phyloP scores from a whole-genome alignment of 2,888 invertebrate species.

The Dascillus cervinus region DNA sequence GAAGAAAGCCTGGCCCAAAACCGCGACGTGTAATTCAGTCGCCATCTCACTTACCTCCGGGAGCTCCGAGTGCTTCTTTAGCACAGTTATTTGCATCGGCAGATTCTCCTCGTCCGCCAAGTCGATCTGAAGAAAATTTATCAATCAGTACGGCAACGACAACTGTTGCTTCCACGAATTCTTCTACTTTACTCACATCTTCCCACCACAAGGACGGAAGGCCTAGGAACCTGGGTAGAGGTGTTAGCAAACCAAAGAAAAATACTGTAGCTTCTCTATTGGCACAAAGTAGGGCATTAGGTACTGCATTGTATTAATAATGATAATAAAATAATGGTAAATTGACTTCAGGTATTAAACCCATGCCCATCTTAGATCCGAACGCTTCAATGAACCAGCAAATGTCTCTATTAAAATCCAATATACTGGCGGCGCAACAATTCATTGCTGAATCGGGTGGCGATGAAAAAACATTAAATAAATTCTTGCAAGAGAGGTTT shows the following conservation, averaged over 20 bases:
- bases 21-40: slow-evolving; percentile 53
- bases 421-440: slow-evolving; percentile 63
- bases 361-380: slow-evolving; percentile 54
- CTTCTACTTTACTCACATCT: slow-evolving; percentile 20
- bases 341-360: slow-evolving; percentile 51
- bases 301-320: slow-evolving; percentile 22
- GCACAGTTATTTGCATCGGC: slow-evolving; percentile 52
- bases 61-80: slow-evolving; percentile 47
- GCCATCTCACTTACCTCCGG: slow-evolving; percentile 40
- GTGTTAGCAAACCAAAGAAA: slow-evolving; percentile 86
- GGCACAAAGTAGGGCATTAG: slow-evolving; percentile 78
- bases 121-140: slow-evolving; percentile 36
- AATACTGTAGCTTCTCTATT: slow-evolving; percentile 84
- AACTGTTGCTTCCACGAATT: slow-evolving; percentile 20
- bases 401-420: slow-evolving; percentile 49
- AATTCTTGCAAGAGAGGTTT: slow-evolving; percentile 49
- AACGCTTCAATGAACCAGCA: slow-evolving; percentile 51
- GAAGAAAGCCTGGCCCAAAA: slow-evolving; percentile 68
- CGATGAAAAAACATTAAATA: slow-evolving; percentile 44
- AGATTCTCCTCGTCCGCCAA: slow-evolving; percentile 52
- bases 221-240: slow-evolving; percentile 76
- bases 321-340: slow-evolving; percentile 1
- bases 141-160: slow-evolving; percentile 11
- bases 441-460: slow-evolving; percentile 41
- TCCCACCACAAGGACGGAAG: slow-evolving; percentile 60